Conservation (phyloP, 2,888 invertebrate species). For the Xanthia togata region DNA sequence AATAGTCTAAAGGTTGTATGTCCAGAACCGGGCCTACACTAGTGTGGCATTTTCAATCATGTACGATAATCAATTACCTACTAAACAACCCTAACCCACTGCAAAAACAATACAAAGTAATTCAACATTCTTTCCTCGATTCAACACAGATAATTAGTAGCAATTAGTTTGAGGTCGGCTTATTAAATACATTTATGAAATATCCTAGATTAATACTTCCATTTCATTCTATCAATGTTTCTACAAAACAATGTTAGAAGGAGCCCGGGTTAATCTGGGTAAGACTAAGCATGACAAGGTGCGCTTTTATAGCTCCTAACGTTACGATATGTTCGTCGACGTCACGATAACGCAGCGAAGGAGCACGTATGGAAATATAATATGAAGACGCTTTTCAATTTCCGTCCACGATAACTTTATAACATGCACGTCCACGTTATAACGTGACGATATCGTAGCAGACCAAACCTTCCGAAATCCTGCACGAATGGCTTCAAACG, state of each 20-base stretch:
- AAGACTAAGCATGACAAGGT: no score
- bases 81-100: not conserved
- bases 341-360: not conserved
- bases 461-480: no score
- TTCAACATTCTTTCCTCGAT: slow-evolving; percentile 34
- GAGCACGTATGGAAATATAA: not conserved
- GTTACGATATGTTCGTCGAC: not conserved
- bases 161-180: slow-evolving; percentile 34
- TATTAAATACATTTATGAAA: slow-evolving; percentile 5
- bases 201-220: slow-evolving; percentile 1
- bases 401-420: not conserved
- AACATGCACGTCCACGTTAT: not conserved
- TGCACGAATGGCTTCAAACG: no score
- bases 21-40: not conserved
- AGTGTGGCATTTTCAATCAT: not conserved
- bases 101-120: slow-evolving; percentile 23
- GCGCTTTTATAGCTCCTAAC: not conserved
- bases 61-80: not conserved
- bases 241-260: not conserved
- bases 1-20: not conserved
- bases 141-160: slow-evolving; percentile 40
- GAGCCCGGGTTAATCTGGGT: not conserved
- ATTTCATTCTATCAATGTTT: not conserved
- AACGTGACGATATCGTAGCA: no score
- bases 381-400: not conserved